Evolutionary conservation across 1,140 invertebrate species (phyloP).

Genomic region (Trichoplusia ni): DNA sequence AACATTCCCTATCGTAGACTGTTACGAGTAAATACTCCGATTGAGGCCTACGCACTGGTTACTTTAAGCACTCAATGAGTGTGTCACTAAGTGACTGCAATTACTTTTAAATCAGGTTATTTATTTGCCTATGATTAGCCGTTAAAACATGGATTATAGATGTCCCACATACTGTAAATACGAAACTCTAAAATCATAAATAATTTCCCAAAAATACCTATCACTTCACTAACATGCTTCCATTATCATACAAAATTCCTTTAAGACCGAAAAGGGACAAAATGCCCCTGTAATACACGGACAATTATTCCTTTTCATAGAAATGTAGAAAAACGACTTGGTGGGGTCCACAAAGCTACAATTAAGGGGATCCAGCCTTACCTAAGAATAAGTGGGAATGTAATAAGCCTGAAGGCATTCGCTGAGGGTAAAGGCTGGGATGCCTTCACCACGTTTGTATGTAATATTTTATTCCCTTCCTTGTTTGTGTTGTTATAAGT

Average conservation of each 20-base stretch:
- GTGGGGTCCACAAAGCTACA: neutral
- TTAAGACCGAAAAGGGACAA: neutral
- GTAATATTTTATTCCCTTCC: neutral
- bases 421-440: neutral
- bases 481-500: too few relatives aligned
- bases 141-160: too few relatives aligned
- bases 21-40: too few relatives aligned
- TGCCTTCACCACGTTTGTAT: neutral
- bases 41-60: too few relatives aligned
- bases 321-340: slow-evolving; percentile 6
- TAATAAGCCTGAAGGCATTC: slow-evolving; percentile 14
- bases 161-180: too few relatives aligned
- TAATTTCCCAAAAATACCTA: neutral
- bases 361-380: neutral
- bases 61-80: too few relatives aligned
- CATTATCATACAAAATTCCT: too few relatives aligned
- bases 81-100: too few relatives aligned
- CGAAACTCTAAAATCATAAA: too few relatives aligned
- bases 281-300: neutral
- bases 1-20: too few relatives aligned
- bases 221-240: neutral
- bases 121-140: too few relatives aligned
- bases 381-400: slow-evolving; percentile 14
- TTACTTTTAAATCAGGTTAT: too few relatives aligned
- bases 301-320: neutral